Evolutionary conservation across 2,888 invertebrate genomes (phyloP), one percentile per base, ranked within the genome.

Genomic region (Nemotelus pantherinus): DNA sequence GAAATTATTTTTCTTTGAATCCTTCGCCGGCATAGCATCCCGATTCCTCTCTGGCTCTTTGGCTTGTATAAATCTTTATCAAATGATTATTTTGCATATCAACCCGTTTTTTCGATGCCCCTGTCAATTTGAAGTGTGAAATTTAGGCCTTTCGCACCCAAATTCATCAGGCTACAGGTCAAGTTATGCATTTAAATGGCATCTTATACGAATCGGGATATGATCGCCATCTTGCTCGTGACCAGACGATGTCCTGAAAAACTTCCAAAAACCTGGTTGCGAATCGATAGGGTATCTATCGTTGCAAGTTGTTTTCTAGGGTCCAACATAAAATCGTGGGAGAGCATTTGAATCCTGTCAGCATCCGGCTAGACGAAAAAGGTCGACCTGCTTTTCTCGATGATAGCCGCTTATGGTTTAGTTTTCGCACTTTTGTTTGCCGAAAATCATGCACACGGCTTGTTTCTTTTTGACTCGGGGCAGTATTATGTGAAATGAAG

Each of bases 181-280:
- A 77, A 79, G 79, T 79, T 79, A 79, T 79, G 79, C 79, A 79
- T 79, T 79, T 79, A 79, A 79, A 79, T 79, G 77, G 77, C 75
- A 70, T 68, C 77, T 77, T 77, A 79, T 68, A 71, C 67, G 70
- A 74, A 67, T 25, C 48, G 57, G 70, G 45, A 68, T 68, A 68
- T 68, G 71, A 44, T 41, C 4, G 9, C 45, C 53, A 43, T 45
- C 41, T 5, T 58, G 58, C 9, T 60, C 7, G 45, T 58, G 6
- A 44, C 5, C 10, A 25, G 45, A 45, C n/a, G 39, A 3, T 39
- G 7, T 48, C 25, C 50, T 50, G 47, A 45, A 58, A 68, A 68
- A 39, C 50, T 6, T 72, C 47, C 60, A 3, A n/a, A 43, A 72
- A 58, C n/a, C 50, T 41, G 3, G 39, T 25, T 50, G 25, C 25